Evolutionary conservation across 2,888 invertebrate species (phyloP), one percentile per base, ranked within the genome.

Genomic region (Eurytoma californica): DNA sequence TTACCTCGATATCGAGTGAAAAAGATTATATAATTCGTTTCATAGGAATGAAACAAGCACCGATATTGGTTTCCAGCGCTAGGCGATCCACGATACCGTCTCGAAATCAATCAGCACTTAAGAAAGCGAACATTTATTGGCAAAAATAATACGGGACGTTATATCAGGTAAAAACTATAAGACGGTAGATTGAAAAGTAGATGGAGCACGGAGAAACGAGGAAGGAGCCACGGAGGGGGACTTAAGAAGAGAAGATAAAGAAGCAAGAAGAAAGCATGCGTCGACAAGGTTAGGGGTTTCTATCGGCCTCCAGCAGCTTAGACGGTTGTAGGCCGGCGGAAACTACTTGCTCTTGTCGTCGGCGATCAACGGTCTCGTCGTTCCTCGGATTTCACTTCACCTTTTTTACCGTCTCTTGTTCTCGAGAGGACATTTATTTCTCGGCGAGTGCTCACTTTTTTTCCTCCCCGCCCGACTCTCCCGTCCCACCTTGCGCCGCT

Each of bases 261-360:
- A 24, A 78, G 53, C 28, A 77, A 53, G 53, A 60, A 24, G 28
- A 55, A 67, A 61, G 47, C 61, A 72, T 53, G 61, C 81, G 85
- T 84, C 84, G 84, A 86, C 86, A 87, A 87, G 88, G 85, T 84
- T 91, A 96, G 95, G 96, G 95, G 96, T 96, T 96, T 96, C 95
- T 95, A 95, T 95, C 95, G 95, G 96, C 95, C 95, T 96, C 95
- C 95, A 95, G 95, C 95, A 94, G 94, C 92, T 89, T 90, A 88
- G 91, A 91, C 91, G 90, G 92, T 95, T 95, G 96, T 96, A 96
- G 96, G 96, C 96, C 96, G 96, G 95, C 95, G 95, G 95, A 96
- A 96, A 96, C 95, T 96, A 95, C 95, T 96, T 95, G 95, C 95
- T 91, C 92, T 91, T 91, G 90, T 87, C 86, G 88, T 86, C 85